Conservation (phyloP, 1,140 invertebrate genomes). For the Atta colombica region DNA sequence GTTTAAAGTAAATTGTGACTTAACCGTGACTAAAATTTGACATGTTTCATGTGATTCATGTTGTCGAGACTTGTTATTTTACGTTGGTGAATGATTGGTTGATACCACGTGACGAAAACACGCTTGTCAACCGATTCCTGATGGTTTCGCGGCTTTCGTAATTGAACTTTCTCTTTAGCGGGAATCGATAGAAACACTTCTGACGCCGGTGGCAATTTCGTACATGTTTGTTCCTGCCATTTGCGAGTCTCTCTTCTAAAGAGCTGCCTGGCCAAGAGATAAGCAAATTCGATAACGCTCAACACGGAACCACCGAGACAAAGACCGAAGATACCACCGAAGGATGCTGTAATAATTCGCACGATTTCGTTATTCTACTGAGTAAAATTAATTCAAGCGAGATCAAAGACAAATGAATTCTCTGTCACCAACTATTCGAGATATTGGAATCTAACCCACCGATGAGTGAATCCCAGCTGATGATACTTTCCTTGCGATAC, state of each 20-base stretch:
- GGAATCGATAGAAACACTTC: slow-evolving; percentile 57
- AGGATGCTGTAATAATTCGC: slow-evolving; percentile 77
- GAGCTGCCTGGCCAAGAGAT: slow-evolving; percentile 60
- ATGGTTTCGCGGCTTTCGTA: neutral
- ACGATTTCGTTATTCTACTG: neutral
- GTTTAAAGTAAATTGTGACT: neutral
- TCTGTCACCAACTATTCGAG: neutral
- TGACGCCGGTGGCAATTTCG: slow-evolving; percentile 59
- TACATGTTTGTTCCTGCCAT: neutral
- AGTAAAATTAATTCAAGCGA: neutral
- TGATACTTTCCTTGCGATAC: slow-evolving; percentile 79
- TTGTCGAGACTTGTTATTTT: neutral
- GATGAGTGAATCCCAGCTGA: slow-evolving; percentile 81
- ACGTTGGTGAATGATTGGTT: neutral
- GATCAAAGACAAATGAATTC: neutral
- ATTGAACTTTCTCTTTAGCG: neutral
- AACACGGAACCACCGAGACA: slow-evolving; percentile 82
- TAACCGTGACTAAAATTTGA: neutral
- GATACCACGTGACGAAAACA: slow-evolving; percentile 11
- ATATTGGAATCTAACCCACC: slow-evolving; percentile 71
- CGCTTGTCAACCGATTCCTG: slow-evolving; percentile 5
- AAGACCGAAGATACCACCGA: slow-evolving; percentile 83
- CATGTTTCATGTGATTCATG: neutral
- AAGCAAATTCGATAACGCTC: slow-evolving; percentile 80
- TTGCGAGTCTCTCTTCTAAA: neutral